Percentiles rank a stretch among this genome's conserved stretches.
phyloP scores from a whole-genome alignment of 1,140 invertebrate genomes.

The Xylocopa sonorina region DNA sequence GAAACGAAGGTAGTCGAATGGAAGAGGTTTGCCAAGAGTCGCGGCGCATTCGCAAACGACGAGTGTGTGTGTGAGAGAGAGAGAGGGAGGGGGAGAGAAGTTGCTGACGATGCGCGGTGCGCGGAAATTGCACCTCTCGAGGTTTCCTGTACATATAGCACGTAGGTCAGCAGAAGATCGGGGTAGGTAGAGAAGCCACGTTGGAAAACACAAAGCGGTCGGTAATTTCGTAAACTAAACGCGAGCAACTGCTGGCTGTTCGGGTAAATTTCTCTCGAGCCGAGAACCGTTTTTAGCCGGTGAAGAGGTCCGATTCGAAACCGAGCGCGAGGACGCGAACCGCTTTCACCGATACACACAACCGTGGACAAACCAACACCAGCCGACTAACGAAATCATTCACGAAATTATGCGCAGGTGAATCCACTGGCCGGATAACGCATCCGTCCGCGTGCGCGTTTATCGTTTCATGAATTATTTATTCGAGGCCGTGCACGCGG shows the following conservation, averaged over 20 bases:
- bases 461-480: conserved; percentile 54
- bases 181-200: too few relatives aligned
- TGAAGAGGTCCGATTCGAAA: too few relatives aligned
- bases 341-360: neutral
- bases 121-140: conserved; percentile 46
- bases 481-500: conserved; percentile 35
- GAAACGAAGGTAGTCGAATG: too few relatives aligned
- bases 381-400: neutral
- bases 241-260: too few relatives aligned
- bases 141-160: conserved; percentile 55
- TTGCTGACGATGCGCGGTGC: conserved; percentile 58
- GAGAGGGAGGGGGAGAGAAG: conserved; percentile 45
- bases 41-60: conserved; percentile 33
- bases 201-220: too few relatives aligned
- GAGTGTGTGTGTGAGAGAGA: conserved; percentile 37
- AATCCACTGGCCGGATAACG: conserved; percentile 19
- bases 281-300: too few relatives aligned
- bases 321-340: too few relatives aligned
- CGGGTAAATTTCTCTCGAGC: too few relatives aligned
- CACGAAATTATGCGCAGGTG: conserved; percentile 30
- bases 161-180: conserved; percentile 49
- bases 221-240: too few relatives aligned
- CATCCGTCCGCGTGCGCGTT: conserved; percentile 12
- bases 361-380: too few relatives aligned
- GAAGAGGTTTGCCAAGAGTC: too few relatives aligned